phyloP scores from a whole-genome alignment of 2,113 vertebrate genomes.

The Rattus rattus region DNA sequence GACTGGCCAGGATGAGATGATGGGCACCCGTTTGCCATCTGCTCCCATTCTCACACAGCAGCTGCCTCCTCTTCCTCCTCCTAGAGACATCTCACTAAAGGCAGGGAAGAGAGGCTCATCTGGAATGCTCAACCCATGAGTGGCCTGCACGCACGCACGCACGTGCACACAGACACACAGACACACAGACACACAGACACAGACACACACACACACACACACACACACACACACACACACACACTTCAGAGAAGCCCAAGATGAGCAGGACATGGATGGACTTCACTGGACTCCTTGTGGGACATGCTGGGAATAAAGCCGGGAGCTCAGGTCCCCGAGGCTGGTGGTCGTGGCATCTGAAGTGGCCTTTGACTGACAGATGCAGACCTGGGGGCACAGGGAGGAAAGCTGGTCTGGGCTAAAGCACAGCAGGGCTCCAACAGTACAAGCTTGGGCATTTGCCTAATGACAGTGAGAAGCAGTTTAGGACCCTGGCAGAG shows the following conservation, averaged over 20 bases:
- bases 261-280: accelerated
- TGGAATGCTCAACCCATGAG: background rate
- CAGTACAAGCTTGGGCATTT: background rate
- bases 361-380: background rate
- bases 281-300: background rate
- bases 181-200: background rate
- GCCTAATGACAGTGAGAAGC: background rate
- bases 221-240: background rate
- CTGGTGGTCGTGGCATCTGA: background rate
- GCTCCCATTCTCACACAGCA: background rate
- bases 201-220: background rate
- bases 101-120: background rate
- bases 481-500: background rate
- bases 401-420: no score
- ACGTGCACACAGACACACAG: background rate
- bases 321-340: background rate
- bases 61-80: background rate
- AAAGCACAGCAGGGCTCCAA: background rate
- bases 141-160: background rate
- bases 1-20: background rate
- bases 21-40: slow-evolving; percentile 51
- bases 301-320: no score
- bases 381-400: background rate
- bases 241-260: background rate
- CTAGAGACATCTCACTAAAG: background rate